phyloP scores from a whole-genome alignment of 2,113 vertebrate species.

The Phylloscopus trochiloides region DNA sequence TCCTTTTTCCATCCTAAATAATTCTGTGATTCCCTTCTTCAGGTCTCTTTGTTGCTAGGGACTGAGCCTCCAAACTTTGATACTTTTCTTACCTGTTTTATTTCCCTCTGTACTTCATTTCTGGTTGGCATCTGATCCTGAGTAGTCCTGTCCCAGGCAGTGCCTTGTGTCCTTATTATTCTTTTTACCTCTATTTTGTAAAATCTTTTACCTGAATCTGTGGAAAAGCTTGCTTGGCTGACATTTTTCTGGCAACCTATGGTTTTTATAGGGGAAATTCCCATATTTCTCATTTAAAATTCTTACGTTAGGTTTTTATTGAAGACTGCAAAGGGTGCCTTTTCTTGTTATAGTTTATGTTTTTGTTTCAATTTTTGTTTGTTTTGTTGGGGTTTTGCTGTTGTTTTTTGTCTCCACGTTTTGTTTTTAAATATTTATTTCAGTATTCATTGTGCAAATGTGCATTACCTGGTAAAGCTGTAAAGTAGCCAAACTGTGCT shows the following conservation, averaged over 20 bases:
- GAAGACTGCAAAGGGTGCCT: neutral
- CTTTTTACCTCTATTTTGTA: neutral
- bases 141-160: neutral
- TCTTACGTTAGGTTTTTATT: neutral
- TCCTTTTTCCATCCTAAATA: neutral
- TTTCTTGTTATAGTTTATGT: neutral
- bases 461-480: neutral
- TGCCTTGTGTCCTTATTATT: rapidly evolving
- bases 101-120: neutral
- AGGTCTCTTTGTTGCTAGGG: neutral
- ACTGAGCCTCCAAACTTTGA: neutral
- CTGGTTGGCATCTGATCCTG: neutral
- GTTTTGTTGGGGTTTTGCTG: neutral
- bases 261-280: neutral
- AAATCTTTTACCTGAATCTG: neutral
- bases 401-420: neutral
- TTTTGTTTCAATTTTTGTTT: neutral
- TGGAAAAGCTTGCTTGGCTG: neutral
- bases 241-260: neutral
- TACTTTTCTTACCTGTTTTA: neutral
- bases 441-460: neutral
- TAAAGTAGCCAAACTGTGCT: neutral
- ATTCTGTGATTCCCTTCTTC: neutral
- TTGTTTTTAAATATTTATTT: neutral
- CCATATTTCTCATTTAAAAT: neutral